These are phyloP conservation scores for Diorhabda elongata DNA, from an alignment of 1,140 invertebrate species.

Conservation along the genomic window DNA sequence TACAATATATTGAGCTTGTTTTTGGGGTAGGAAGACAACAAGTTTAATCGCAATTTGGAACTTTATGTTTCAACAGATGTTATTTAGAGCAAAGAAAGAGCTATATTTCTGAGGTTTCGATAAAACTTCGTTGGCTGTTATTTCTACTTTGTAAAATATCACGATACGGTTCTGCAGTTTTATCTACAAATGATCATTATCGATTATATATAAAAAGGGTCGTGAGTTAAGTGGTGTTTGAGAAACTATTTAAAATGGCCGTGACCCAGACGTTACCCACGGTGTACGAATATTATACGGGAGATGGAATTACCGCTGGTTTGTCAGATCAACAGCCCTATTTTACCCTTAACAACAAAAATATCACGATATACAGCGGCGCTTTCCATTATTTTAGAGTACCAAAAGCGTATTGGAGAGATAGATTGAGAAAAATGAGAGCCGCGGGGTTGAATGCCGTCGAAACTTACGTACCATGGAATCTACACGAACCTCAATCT, in stretches of 20 bases:
- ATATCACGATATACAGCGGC: constrained; percentile 52
- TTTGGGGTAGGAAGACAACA: too few species aligned
- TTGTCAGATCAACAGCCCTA: constrained; percentile 32
- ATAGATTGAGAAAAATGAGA: constrained; percentile 67
- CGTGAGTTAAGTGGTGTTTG: too few species aligned
- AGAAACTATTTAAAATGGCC: not conserved
- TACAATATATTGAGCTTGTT: too few species aligned
- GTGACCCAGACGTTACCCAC: constrained; percentile 28
- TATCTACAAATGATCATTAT: too few species aligned
- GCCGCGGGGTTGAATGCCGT: constrained; percentile 83
- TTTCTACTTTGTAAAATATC: too few species aligned
- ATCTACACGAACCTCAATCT: constrained; percentile 69
- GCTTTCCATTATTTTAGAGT: constrained; percentile 90
- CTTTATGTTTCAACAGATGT: too few species aligned
- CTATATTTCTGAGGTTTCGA: too few species aligned
- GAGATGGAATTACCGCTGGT: constrained; percentile 32
- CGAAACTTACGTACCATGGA: constrained; percentile 94
- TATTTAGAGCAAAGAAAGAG: too few species aligned
- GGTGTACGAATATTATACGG: constrained; percentile 41
- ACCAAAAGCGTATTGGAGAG: constrained; percentile 57
- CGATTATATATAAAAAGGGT: too few species aligned
- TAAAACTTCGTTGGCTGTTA: too few species aligned
- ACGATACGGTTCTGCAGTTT: too few species aligned
- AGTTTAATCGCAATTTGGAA: too few species aligned
- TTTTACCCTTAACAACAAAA: constrained; percentile 39